Conservation (phyloP, 2,888 invertebrate species). For the Aphodius sticticus region DNA sequence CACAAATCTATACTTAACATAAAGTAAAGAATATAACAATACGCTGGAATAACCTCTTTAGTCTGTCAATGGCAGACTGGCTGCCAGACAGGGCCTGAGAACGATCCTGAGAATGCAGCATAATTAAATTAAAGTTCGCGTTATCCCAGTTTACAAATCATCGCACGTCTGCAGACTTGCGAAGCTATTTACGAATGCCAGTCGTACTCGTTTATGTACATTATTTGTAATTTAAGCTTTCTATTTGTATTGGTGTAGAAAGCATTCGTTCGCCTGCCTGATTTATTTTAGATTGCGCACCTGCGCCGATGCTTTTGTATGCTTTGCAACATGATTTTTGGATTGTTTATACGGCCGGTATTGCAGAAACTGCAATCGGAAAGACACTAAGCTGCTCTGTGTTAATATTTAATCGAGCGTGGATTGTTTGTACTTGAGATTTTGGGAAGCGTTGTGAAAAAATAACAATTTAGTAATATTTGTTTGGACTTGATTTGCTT, state of each 20-base stretch:
- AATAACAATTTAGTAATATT: too few species aligned
- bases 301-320: neutral
- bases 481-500: too few species aligned
- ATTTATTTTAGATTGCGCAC: neutral
- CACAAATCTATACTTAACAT: too few species aligned
- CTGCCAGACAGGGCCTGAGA: neutral
- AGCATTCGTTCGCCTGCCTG: neutral
- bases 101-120: neutral
- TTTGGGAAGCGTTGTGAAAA: too few species aligned
- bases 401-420: too few species aligned
- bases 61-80: neutral
- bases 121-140: constrained; percentile 4
- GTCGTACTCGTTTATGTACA: neutral
- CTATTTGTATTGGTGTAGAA: constrained; percentile 4
- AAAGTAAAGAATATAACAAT: too few species aligned
- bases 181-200: neutral
- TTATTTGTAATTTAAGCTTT: neutral
- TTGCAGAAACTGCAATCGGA: neutral
- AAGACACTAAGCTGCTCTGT: too few species aligned
- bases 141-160: constrained; percentile 4
- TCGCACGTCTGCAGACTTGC: neutral
- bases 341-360: neutral
- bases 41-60: too few species aligned
- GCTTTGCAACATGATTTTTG: neutral
- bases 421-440: too few species aligned